Evolutionary conservation across 2,797 vertebrate species (phyloP), one percentile per base, ranked within the genome.

Genomic region (Etheostoma perlongum): DNA sequence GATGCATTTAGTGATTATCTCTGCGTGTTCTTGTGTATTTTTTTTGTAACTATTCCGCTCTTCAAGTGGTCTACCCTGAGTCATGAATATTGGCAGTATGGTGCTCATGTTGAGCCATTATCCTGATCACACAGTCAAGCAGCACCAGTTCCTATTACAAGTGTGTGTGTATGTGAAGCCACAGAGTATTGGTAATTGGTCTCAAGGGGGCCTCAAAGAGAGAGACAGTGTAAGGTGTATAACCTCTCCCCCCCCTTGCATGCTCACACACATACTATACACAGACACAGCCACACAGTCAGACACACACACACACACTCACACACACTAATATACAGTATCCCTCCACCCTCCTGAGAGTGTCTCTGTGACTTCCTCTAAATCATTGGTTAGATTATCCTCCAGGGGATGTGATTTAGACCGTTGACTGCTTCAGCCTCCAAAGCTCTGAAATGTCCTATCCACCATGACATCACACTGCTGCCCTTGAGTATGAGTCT

Each of bases 371-470:
- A 85, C 83, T 85, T 72, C 82, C 78, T 76, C 67, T 88, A 87
- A 91, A 88, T 91, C 89, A 90, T 62, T 79, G 73, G 79, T 75
- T 82, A 81, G 85, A 91, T 92, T 85, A 88, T 87, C 77, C 85
- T 78, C 82, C 5, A 18, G 83, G 82, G 85, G 52, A 81, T 78
- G 85, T 82, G 82, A 90, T 90, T 90, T 85, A 88, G 74, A 67
- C 69, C 23, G 59, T 67, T 27, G 44, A 78, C 69, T 78, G 48
- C 77, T 74, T 82, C 60, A 66, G 62, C 67, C 72, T 75, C 68
- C 52, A 67, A 77, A 89, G 69, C 83, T 84, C 63, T 16, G 73
- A 76, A 74, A 67, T 72, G 81, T 78, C 78, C 83, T 69, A 76
- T 79, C 77, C 81, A 76, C 36, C 76, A 76, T 86, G 72, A 85